A percentile compares a stretch with the other conserved stretches of the same genome.
phyloP scores from a whole-genome alignment of 2,113 vertebrate genomes.

The human region DNA sequence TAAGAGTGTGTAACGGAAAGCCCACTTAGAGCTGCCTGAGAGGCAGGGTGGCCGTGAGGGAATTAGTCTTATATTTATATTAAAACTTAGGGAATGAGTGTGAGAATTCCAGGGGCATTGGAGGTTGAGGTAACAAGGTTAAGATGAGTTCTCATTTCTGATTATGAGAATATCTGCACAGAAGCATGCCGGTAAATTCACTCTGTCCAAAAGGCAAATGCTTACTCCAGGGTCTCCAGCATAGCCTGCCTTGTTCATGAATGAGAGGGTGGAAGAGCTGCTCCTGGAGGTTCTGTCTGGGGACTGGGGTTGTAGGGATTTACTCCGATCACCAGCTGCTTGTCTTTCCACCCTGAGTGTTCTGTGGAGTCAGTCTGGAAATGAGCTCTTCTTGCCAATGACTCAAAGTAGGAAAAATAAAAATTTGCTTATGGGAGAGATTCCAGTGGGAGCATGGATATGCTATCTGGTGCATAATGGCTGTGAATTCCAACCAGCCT shows the following conservation, averaged over 20 bases:
- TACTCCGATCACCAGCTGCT: fast-evolving
- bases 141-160: background rate
- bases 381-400: background rate
- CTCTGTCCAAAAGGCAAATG: background rate
- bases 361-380: background rate
- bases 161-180: background rate
- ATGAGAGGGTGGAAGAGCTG: background rate
- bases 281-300: background rate
- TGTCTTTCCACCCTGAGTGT: background rate
- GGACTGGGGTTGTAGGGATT: background rate
- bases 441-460: background rate
- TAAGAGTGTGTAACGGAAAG: background rate
- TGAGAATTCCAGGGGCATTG: background rate
- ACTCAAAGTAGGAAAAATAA: background rate
- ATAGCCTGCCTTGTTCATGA: background rate
- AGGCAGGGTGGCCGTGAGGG: background rate
- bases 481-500: background rate
- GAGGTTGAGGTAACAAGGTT: background rate
- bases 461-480: background rate
- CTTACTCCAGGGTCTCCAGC: fast-evolving
- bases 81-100: background rate
- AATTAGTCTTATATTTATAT: background rate
- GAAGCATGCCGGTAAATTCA: background rate
- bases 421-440: background rate
- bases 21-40: background rate